Evolutionary conservation across 2,113 vertebrate species (phyloP), one percentile per base, ranked within the genome.

Genomic region (Sapajus apella): DNA sequence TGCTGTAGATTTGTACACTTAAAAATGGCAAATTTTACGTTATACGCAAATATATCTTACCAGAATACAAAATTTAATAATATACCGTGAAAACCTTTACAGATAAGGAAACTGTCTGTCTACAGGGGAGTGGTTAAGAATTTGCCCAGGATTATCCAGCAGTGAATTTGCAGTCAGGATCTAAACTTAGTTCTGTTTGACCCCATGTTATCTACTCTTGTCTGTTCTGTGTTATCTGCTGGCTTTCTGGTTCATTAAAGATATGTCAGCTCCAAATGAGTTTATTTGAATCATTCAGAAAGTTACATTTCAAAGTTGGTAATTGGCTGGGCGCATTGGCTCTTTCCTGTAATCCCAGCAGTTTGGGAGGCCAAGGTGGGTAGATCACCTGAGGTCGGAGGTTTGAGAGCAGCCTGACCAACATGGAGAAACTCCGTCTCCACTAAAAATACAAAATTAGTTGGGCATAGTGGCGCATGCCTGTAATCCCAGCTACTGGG

Each of bases 221-320:
- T 30, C 73, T 30, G 43, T 43, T 75, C 73, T 43, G 7, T 50
- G 47, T 76, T 75, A 56, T 37, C 47, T 76, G 0, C 70, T 56
- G 25, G 25, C 43, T 73, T 89, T 37, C 27, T 92, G 56, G 80
- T n/a, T 92, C 55, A 66, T 72, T 87, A 55, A 91, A 52, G 61
- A 52, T 79, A 7, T 8, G 6, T 66, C 8, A 43, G 13, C 40
- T 93, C 40, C 56, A 64, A 85, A 18, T 85, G 40, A 61, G 20
- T 92, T 86, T 92, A 76, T 79, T 70, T 96, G 55, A 93, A 40
- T 84, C 13, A 79, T 87, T 16, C 25, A 94, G 73, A 76, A 55
- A 94, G 40, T 58, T 94, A 23, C 16, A 32, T 94, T 83, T 93
- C 73, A 81, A 66, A 93, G 85, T 55, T 61, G 13, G 12, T 87